Conservation (phyloP, 1,140 invertebrate species). For the Ylistrum balloti region DNA sequence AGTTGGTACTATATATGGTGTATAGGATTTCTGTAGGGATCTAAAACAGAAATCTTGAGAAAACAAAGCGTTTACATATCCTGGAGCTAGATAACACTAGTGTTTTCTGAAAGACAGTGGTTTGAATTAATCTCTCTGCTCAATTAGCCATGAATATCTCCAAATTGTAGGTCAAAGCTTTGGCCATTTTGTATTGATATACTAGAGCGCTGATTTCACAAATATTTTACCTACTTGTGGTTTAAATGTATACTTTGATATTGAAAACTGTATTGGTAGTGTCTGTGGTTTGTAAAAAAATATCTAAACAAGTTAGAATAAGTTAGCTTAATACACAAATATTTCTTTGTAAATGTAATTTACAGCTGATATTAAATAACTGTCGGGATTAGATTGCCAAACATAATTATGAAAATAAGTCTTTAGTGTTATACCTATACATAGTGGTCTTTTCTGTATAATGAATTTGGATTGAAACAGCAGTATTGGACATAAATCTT, state of each 20-base stretch:
- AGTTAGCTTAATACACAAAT: too few relatives aligned
- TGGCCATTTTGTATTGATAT: not conserved
- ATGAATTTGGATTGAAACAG: too few relatives aligned
- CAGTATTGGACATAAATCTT: too few relatives aligned
- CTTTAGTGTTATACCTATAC: too few relatives aligned
- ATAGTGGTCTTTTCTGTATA: too few relatives aligned
- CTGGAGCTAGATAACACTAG: not conserved
- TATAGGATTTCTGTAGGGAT: not conserved
- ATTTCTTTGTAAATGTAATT: too few relatives aligned
- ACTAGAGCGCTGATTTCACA: not conserved
- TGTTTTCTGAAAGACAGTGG: not conserved
- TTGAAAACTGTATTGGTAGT: not conserved
- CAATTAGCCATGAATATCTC: not conserved
- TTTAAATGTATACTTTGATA: not conserved
- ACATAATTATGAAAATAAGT: too few relatives aligned
- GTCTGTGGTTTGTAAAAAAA: not conserved
- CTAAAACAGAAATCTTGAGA: conserved; percentile 11
- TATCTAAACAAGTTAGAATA: too few relatives aligned
- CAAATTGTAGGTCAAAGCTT: not conserved
- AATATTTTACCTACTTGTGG: conserved; percentile 8
- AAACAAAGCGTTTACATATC: not conserved
- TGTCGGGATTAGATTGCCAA: too few relatives aligned
- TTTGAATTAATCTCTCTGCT: not conserved
- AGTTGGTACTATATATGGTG: not conserved
- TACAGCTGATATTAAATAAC: too few relatives aligned